Conservation (phyloP, 2,113 vertebrate species). For the Cyanistes caeruleus region DNA sequence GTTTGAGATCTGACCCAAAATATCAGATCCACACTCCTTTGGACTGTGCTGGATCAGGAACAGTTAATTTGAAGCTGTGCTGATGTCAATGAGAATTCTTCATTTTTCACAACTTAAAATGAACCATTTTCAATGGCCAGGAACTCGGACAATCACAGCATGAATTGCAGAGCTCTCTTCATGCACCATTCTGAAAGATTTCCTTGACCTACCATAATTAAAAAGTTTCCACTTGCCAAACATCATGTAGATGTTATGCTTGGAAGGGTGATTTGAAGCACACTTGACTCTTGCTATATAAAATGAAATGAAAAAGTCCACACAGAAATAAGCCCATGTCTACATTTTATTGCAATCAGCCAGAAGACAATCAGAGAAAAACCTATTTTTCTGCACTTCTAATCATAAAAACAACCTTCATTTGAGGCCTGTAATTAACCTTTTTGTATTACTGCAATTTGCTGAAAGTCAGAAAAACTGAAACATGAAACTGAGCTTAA, state of each 20-base stretch:
- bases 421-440: constrained; percentile 26
- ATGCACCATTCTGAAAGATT: neutral
- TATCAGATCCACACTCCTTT: neutral
- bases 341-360: neutral
- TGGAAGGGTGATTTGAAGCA: neutral
- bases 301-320: neutral
- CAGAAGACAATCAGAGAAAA: neutral
- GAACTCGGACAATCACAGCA: neutral
- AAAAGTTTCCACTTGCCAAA: neutral
- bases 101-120: neutral
- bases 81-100: neutral
- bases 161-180: neutral
- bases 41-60: neutral
- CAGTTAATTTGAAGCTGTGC: neutral
- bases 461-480: neutral
- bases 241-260: neutral
- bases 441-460: neutral
- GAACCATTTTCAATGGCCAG: neutral
- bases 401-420: neutral
- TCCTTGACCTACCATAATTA: neutral
- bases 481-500: neutral
- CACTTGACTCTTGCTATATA: neutral
- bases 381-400: neutral
- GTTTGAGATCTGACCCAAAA: neutral
- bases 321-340: neutral